These are phyloP conservation scores for Meteorus cinctellus DNA, from an alignment of 2,888 invertebrate species.

Conservation along the genomic window DNA sequence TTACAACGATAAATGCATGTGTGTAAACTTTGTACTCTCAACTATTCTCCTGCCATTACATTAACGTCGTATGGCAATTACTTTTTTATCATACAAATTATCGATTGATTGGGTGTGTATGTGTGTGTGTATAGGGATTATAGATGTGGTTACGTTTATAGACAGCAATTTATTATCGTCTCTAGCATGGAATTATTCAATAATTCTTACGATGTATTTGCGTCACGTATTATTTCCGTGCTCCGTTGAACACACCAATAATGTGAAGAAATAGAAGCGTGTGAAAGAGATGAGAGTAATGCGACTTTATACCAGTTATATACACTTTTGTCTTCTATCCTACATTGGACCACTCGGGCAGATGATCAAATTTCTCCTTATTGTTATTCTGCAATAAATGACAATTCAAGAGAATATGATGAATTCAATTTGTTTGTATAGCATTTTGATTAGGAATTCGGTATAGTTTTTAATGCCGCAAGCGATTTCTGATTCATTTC, in stretches of 20 bases:
- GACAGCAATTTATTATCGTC: background rate
- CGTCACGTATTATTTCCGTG: conserved; percentile 16
- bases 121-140: background rate
- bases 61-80: background rate
- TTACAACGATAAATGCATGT: background rate
- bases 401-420: too few species aligned
- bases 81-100: conserved; percentile 8
- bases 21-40: background rate
- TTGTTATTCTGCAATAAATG: too few species aligned
- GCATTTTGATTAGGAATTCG: too few species aligned
- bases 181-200: conserved; percentile 10
- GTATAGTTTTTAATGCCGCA: too few species aligned
- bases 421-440: too few species aligned
- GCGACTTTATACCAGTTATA: background rate
- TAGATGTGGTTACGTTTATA: background rate
- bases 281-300: background rate
- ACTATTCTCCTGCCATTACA: background rate
- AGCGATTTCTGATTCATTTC: too few species aligned
- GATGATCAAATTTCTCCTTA: too few species aligned
- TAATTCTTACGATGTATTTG: conserved; percentile 17
- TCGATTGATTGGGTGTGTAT: too few species aligned
- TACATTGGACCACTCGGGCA: too few species aligned
- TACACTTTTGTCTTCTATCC: background rate
- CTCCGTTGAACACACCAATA: background rate
- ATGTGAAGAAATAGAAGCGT: background rate